A percentile compares a stretch with the other conserved stretches of the same genome.
These are phyloP conservation scores for Rhinoptilus africanus DNA, from an alignment of 2,113 vertebrate genomes.

Conservation along the genomic window DNA sequence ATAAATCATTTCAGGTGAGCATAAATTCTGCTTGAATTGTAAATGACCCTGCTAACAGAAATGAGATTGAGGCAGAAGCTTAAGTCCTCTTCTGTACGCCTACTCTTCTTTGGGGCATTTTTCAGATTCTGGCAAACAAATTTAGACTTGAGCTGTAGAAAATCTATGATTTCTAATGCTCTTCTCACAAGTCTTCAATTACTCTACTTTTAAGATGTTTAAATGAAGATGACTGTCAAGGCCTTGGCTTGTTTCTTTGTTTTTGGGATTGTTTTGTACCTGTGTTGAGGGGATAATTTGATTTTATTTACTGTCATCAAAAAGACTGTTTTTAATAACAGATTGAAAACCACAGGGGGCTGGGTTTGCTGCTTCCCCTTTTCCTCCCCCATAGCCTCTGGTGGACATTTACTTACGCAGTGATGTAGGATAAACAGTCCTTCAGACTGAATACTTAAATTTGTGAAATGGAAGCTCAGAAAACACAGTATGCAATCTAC, in stretches of 20 bases:
- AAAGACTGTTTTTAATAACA: background rate
- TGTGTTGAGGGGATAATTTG: background rate
- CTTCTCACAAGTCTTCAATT: background rate
- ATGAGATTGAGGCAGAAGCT: background rate
- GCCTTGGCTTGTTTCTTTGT: background rate
- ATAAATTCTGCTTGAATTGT: slow-evolving; percentile 1
- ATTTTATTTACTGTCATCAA: background rate
- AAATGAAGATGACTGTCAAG: background rate
- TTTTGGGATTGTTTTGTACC: background rate
- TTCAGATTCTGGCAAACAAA: slow-evolving; percentile 31
- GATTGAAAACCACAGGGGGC: background rate
- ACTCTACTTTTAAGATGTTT: background rate
- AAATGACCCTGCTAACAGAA: slow-evolving; percentile 2
- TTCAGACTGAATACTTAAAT: background rate
- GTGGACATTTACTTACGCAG: background rate
- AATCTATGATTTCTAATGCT: background rate
- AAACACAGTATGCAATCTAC: background rate
- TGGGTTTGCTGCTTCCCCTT: background rate
- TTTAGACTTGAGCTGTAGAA: background rate
- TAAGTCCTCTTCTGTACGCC: background rate
- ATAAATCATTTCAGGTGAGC: slow-evolving; percentile 35
- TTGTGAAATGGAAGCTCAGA: background rate
- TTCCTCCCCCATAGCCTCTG: background rate
- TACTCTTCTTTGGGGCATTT: slow-evolving; percentile 5
- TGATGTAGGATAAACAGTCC: background rate